These are phyloP conservation scores for Bombus polaris DNA, from an alignment of 1,140 invertebrate genomes.

Conservation along the genomic window DNA sequence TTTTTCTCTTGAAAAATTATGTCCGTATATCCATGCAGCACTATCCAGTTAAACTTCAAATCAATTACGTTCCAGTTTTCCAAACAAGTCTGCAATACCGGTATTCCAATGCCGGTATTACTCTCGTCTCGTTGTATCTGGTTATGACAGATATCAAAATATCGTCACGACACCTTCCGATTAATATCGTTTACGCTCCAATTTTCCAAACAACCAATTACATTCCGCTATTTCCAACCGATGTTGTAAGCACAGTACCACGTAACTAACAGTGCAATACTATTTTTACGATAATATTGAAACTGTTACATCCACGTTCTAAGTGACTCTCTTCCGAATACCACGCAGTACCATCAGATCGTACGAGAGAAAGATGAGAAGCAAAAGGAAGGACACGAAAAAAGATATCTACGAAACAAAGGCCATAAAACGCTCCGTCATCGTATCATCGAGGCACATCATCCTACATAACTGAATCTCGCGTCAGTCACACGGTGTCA, in stretches of 20 bases:
- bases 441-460: constrained; percentile 14
- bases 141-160: no score
- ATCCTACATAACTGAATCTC: neutral
- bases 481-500: neutral
- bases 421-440: neutral
- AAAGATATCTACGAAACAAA: no score
- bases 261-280: no score
- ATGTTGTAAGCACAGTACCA: no score
- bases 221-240: no score
- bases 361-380: no score
- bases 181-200: neutral
- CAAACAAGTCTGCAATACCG: neutral
- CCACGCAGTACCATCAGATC: neutral
- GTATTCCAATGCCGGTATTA: no score
- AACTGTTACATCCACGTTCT: neutral
- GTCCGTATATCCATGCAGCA: no score
- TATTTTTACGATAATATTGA: no score
- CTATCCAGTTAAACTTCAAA: neutral
- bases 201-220: neutral
- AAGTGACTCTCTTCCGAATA: neutral
- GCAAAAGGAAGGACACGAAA: neutral
- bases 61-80: neutral
- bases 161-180: neutral
- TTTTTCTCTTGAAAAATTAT: no score
- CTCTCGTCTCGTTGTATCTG: neutral